Conservation (phyloP, 2,113 vertebrate genomes). For the Neogale vison region DNA sequence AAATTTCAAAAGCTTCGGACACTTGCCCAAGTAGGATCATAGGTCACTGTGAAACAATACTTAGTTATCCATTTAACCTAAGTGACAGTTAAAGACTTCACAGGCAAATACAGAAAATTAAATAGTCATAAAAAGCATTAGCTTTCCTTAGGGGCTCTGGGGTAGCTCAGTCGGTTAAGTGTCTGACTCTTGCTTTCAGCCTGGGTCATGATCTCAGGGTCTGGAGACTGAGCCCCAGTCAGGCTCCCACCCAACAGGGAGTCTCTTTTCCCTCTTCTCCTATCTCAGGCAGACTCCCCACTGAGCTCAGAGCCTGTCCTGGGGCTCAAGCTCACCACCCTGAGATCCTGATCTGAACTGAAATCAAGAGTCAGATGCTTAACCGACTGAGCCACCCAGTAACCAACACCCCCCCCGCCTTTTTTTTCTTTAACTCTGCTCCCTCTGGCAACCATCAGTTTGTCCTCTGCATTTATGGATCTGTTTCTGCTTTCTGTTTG, state of each 20-base stretch:
- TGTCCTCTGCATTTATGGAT: neutral
- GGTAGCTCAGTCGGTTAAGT: too few relatives aligned
- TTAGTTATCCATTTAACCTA: neutral
- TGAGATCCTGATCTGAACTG: too few relatives aligned
- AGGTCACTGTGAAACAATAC: neutral
- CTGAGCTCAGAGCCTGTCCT: too few relatives aligned
- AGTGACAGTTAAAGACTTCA: neutral
- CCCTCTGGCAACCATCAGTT: neutral
- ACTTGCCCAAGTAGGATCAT: neutral
- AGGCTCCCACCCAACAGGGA: too few relatives aligned
- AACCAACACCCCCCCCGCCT: fast-evolving
- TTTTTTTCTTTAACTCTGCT: neutral
- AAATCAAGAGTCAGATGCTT: too few relatives aligned
- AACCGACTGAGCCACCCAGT: too few relatives aligned
- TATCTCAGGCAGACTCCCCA: too few relatives aligned
- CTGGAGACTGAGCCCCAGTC: too few relatives aligned
- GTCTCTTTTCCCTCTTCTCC: too few relatives aligned
- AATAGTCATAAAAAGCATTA: neutral
- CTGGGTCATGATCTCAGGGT: too few relatives aligned
- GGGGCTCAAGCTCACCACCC: too few relatives aligned
- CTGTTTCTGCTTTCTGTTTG: neutral
- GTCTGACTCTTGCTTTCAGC: too few relatives aligned
- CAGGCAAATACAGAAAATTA: neutral
- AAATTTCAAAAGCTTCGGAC: neutral
- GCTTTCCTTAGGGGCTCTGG: neutral